Percentiles rank a stretch among this genome's conserved stretches.
These are phyloP conservation scores for Automeris io DNA, from an alignment of 2,888 invertebrate genomes.

Conservation along the genomic window DNA sequence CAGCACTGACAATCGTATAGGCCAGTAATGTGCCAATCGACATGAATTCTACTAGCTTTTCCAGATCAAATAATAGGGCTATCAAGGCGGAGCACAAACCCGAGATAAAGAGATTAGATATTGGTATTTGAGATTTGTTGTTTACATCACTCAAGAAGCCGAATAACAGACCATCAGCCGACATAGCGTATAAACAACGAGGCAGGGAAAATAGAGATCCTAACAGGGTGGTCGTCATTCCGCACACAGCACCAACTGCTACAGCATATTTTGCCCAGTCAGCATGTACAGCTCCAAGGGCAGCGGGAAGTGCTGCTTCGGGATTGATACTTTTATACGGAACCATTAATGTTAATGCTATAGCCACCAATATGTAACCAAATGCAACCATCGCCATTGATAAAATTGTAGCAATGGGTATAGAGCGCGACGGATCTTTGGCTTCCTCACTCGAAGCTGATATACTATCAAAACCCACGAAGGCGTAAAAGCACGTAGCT, in stretches of 20 bases:
- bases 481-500: conserved; percentile 94
- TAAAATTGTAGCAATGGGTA: conserved; percentile 88
- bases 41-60: conserved; percentile 95
- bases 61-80: conserved; percentile 90
- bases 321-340: conserved; percentile 85
- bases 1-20: conserved; percentile 94
- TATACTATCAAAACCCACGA: conserved; percentile 94
- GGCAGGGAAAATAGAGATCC: conserved; percentile 92
- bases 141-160: conserved; percentile 86
- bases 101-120: conserved; percentile 85
- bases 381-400: conserved; percentile 88
- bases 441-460: conserved; percentile 93
- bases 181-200: conserved; percentile 93
- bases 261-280: conserved; percentile 91
- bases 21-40: conserved; percentile 93
- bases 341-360: conserved; percentile 89
- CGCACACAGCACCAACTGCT: conserved; percentile 90
- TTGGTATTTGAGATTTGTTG: conserved; percentile 87
- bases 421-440: conserved; percentile 85
- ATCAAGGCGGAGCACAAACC: conserved; percentile 86
- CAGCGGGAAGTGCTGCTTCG: conserved; percentile 87
- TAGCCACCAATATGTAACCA: conserved; percentile 88
- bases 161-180: conserved; percentile 90
- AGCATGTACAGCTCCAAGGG: conserved; percentile 84
- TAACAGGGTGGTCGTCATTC: conserved; percentile 93